Evolutionary conservation across 2,797 vertebrate species (phyloP), one percentile per base, ranked within the genome.

Genomic region (Lindbergichthys nudifrons): DNA sequence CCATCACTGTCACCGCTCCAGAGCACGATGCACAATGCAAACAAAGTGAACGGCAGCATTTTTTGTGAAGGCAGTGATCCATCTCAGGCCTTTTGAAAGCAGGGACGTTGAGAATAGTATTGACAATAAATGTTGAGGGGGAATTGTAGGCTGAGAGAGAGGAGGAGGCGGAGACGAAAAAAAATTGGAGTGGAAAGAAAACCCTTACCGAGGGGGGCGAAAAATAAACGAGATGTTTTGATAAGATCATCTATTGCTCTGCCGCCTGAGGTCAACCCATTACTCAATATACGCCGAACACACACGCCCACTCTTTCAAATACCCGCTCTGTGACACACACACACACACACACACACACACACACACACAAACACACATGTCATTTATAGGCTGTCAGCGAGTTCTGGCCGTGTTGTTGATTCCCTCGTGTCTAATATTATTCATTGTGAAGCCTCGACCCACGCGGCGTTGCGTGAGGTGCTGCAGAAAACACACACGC

Each of bases 361-460:
- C 26, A 63, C 62, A 64, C 18, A 65, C 52, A 70, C 63, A 36
- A 50, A 74, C n/a, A n/a, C 70, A 80, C 76, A 72, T 67, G 80
- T 71, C 70, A 61, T 86, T 82, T 87, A 70, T 76, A 78, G 83
- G 80, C 77, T 76, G 85, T 88, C 82, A 60, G 63, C 36, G 65
- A 61, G 65, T 70, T 68, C 32, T 42, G 71, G 57, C 19, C 3
- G 5, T 13, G 47, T 56, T 80, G 81, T 79, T 85, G 81, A 87
- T 80, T 84, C 75, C 78, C 79, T 47, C 68, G 8, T 77, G 59
- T 66, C 59, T 62, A 71, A 79, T 79, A 70, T 81, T 81, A 78
- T 77, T 84, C 78, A 61, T 79, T 72, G 77, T 52, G 75, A 84
- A 73, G 81, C 62, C 47, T 81, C 70, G 15, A 7, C 78, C 77